Evolutionary conservation across 1,140 invertebrate species (phyloP), one percentile per base, ranked within the genome.

Genomic region (Nixonia krombeini): DNA sequence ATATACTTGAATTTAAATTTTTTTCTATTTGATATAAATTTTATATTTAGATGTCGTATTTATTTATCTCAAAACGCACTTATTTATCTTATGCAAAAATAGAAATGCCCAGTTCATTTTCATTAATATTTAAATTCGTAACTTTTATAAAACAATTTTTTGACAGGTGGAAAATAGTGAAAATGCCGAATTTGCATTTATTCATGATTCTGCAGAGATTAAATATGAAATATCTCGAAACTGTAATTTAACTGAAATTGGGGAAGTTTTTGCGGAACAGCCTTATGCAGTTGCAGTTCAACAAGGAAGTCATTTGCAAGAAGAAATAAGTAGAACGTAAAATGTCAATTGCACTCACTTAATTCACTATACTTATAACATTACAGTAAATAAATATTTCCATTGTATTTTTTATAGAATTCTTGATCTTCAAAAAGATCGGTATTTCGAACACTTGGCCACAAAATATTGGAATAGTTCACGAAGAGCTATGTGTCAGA

Each of bases 221-320:
- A 91, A 90, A 77, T 96, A 96, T 75, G 90, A 93, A 80, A 90
- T 95, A 4, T 93, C 91, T 15, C 85, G 86, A 12, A 94, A 95
- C 74, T 96, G 94, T 74, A 94, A 94, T 78, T 85, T 96, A 9
- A 94, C 93, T 0, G 90, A 94, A 78, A 91, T 96, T 18, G 94
- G 94, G 0, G 94, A 96, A 73, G 89, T 93, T 1, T 96, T 96
- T 76, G 94, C 93, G 0, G 94, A 96, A 78, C 92, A 94, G 72
- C 94, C 94, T 0, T 95, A 94, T 70, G 93, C 94, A 0, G 89
- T 96, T 9, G 94, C 93, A 0, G 92, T 96, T 0, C 93, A 94
- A 75, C 93, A 95, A 80, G 94, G 94, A 15, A 94, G 93, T 66
- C 88, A 91, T 75, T 74, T 92, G 4, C 91, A 94, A 79, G 93